Evolutionary conservation across 2,888 invertebrate species (phyloP).

Genomic region (Mythimna impura): DNA sequence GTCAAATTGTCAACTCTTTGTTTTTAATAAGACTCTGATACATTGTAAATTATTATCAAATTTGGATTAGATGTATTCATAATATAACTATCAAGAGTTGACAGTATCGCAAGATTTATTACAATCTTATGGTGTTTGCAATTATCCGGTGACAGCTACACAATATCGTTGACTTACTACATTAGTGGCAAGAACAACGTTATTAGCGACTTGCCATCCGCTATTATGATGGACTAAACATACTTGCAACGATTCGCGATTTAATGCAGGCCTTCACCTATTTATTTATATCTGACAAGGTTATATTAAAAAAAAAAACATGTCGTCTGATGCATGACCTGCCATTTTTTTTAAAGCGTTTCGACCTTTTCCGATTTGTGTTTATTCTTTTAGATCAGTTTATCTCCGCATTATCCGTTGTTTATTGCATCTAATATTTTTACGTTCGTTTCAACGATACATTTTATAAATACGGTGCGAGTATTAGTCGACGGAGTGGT

Average conservation of each 20-base stretch:
- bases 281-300: slow-evolving; percentile 53
- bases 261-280: slow-evolving; percentile 46
- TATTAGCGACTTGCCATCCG: slow-evolving; percentile 34
- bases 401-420: slow-evolving; percentile 49
- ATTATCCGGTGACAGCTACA: slow-evolving; percentile 9
- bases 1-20: too few relatives aligned
- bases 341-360: background rate
- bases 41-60: too few relatives aligned
- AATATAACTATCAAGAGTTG: too few relatives aligned
- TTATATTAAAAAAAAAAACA: slow-evolving; percentile 38
- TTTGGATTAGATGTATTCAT: too few relatives aligned
- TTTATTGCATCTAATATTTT: slow-evolving; percentile 56
- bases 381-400: slow-evolving; percentile 37
- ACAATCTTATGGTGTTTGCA: too few relatives aligned
- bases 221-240: slow-evolving; percentile 22
- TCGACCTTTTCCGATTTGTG: background rate
- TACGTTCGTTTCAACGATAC: slow-evolving; percentile 55
- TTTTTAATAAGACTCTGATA: too few relatives aligned
- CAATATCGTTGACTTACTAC: slow-evolving; percentile 56
- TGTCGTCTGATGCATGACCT: slow-evolving; percentile 12
- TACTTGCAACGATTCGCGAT: slow-evolving; percentile 24
- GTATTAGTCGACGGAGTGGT: slow-evolving; percentile 81
- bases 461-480: slow-evolving; percentile 77
- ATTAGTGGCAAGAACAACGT: slow-evolving; percentile 37
- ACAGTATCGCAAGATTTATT: too few relatives aligned